Conservation (phyloP, 2,797 vertebrate species). For the Poecile montanus region DNA sequence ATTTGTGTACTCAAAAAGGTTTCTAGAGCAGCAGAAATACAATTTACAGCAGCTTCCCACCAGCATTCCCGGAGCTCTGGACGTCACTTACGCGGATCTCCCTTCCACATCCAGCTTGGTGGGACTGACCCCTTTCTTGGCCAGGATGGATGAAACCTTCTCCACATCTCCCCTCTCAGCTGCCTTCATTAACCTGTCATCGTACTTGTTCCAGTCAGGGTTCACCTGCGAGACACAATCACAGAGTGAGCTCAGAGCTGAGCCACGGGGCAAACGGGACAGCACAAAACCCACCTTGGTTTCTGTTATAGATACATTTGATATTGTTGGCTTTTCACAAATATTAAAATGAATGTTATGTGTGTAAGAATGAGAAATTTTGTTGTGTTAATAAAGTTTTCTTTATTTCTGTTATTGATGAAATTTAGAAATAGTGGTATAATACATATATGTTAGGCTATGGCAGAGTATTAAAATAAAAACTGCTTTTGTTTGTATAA, state of each 20-base stretch:
- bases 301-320: too few relatives aligned
- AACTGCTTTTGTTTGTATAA: too few relatives aligned
- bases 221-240: slow-evolving; percentile 74
- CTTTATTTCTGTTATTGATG: too few relatives aligned
- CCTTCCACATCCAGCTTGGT: slow-evolving; percentile 95
- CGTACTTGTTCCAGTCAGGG: slow-evolving; percentile 97
- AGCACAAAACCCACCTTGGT: accelerated
- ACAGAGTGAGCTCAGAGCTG: too few relatives aligned
- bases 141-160: slow-evolving; percentile 90
- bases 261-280: accelerated
- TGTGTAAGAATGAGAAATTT: too few relatives aligned
- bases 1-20: too few relatives aligned
- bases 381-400: too few relatives aligned
- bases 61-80: accelerated
- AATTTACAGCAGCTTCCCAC: background rate
- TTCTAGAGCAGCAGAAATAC: background rate
- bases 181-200: slow-evolving; percentile 97
- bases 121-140: slow-evolving; percentile 92
- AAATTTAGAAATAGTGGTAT: too few relatives aligned
- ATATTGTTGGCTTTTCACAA: too few relatives aligned
- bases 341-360: too few relatives aligned
- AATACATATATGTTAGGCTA: too few relatives aligned
- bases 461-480: too few relatives aligned
- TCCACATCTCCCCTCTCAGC: slow-evolving; percentile 95
- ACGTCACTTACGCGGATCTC: slow-evolving; percentile 91